Conservation (phyloP, 92 coral and sea anemone species). For the Porites evermanni region DNA sequence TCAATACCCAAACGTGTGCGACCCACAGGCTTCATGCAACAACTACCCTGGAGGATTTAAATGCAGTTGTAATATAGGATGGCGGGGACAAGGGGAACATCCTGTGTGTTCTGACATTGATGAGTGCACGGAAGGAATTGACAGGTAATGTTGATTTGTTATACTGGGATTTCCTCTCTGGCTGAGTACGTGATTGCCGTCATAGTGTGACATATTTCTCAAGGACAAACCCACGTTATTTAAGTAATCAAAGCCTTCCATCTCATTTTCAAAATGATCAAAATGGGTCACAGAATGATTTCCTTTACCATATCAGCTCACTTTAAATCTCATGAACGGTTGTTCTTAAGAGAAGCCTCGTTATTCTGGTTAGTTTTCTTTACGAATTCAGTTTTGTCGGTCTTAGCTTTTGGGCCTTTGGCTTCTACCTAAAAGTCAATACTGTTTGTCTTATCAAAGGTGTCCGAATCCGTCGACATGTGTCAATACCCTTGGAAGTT, state of each 20-base stretch:
- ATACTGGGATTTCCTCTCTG: not conserved
- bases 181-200: too few species aligned
- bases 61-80: conserved; percentile 55
- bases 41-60: conserved; percentile 36
- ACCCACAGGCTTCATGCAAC: conserved; percentile 24
- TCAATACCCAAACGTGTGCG: conserved; percentile 25
- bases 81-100: conserved; percentile 61
- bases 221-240: too few species aligned
- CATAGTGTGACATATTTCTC: too few species aligned
- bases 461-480: conserved; percentile 67
- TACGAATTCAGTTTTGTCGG: not conserved
- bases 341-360: too few species aligned
- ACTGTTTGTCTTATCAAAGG: conserved; percentile 20
- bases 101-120: conserved; percentile 54
- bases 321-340: too few species aligned
- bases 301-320: too few species aligned
- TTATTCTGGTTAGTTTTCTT: too few species aligned
- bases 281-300: too few species aligned
- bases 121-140: conserved; percentile 49
- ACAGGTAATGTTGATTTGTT: not conserved
- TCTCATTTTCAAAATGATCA: too few species aligned
- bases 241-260: too few species aligned
- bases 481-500: conserved; percentile 67
- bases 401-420: not conserved
- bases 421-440: too few species aligned